Evolutionary conservation across 1,140 invertebrate genomes (phyloP).

Genomic region (Pseudomyrmex gracilis): DNA sequence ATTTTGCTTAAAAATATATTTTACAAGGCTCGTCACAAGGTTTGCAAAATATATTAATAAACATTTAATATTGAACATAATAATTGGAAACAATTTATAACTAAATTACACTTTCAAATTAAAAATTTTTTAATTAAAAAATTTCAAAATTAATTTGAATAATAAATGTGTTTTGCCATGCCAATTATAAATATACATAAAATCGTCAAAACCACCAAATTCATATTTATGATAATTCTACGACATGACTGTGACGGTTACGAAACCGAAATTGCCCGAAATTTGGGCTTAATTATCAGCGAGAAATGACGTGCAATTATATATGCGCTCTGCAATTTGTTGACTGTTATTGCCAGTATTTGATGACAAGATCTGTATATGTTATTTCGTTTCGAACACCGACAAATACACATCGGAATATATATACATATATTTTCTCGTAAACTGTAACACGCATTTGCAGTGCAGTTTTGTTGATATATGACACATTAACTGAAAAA

Average conservation of each 20-base stretch:
- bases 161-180: neutral
- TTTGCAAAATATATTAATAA: too few relatives aligned
- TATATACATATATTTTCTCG: neutral
- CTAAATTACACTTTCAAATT: neutral
- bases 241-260: conserved; percentile 48
- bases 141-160: neutral
- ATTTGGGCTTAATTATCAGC: conserved; percentile 62
- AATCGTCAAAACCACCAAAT: conserved; percentile 32
- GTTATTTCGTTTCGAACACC: neutral
- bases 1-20: too few relatives aligned
- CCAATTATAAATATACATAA: conserved; percentile 30
- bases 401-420: neutral
- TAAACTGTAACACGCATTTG: neutral
- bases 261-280: conserved; percentile 56
- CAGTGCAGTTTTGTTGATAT: neutral
- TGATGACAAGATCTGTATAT: neutral
- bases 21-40: too few relatives aligned
- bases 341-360: conserved; percentile 45
- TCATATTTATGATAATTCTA: conserved; percentile 52
- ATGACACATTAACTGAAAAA: neutral
- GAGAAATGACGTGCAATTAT: conserved; percentile 57
- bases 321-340: conserved; percentile 16
- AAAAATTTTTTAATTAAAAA: neutral
- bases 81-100: neutral
- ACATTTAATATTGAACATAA: too few relatives aligned